Percentiles rank a stretch among this genome's conserved stretches.
These are phyloP conservation scores for Pachypanchax playfairii DNA, from an alignment of 2,113 vertebrate genomes.

Conservation along the genomic window DNA sequence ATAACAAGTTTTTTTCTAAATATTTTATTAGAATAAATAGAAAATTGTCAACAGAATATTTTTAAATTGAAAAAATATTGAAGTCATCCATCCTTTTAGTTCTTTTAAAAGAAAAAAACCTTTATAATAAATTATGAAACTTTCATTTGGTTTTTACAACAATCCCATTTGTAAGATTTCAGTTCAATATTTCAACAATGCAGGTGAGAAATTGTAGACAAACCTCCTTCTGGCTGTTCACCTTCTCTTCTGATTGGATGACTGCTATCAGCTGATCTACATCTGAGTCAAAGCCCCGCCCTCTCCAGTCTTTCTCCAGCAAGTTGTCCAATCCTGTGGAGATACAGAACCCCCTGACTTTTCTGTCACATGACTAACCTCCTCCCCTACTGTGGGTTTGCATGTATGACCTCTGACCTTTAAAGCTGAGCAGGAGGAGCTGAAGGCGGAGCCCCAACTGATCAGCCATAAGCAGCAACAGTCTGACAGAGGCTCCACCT, in stretches of 20 bases:
- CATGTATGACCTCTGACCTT: constrained; percentile 79
- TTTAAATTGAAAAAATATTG: no score
- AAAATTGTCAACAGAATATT: no score
- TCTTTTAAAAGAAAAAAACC: no score
- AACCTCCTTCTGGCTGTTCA: constrained; percentile 72
- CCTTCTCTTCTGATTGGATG: constrained; percentile 59
- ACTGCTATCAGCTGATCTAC: constrained; percentile 82
- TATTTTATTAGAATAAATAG: no score
- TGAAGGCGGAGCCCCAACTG: constrained; percentile 74
- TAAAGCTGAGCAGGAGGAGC: constrained; percentile 81
- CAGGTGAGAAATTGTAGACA: neutral
- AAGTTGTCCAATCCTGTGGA: constrained; percentile 84
- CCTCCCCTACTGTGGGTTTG: neutral
- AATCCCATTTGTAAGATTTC: no score
- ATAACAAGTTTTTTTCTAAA: no score
- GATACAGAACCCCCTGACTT: neutral
- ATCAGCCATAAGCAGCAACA: constrained; percentile 82
- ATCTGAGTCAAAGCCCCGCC: constrained; percentile 87
- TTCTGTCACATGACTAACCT: no score
- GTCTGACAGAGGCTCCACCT: constrained; percentile 82
- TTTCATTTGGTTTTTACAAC: no score
- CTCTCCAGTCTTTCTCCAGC: constrained; percentile 85
- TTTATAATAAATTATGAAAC: no score
- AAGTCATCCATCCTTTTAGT: no score
- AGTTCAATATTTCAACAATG: no score